These are phyloP conservation scores for Arrhamphus sclerolepis DNA, from an alignment of 2,797 vertebrate genomes.

Conservation along the genomic window DNA sequence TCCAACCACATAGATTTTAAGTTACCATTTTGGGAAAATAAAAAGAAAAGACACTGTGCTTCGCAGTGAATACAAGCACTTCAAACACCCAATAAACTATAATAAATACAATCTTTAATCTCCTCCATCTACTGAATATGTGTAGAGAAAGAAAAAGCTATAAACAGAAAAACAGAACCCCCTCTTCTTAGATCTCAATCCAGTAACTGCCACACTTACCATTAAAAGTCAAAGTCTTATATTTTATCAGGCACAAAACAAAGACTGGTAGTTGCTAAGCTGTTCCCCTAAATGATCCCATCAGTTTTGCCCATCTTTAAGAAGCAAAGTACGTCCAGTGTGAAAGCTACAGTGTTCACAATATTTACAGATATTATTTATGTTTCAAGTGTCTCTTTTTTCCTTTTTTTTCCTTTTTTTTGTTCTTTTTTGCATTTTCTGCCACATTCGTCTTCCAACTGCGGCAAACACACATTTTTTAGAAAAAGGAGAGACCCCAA, in stretches of 20 bases:
- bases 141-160: slow-evolving; percentile 37
- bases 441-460: slow-evolving; percentile 43
- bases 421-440: slow-evolving; percentile 54
- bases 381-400: slow-evolving; percentile 42
- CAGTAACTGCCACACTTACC: slow-evolving; percentile 39
- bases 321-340: slow-evolving; percentile 78
- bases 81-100: slow-evolving; percentile 46
- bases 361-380: slow-evolving; percentile 59
- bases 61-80: slow-evolving; percentile 40
- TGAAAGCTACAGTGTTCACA: slow-evolving; percentile 76
- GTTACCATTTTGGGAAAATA: slow-evolving; percentile 30
- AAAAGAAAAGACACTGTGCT: slow-evolving; percentile 29
- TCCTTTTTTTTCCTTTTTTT: slow-evolving; percentile 36
- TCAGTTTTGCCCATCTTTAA: slow-evolving; percentile 37
- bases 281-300: slow-evolving; percentile 41
- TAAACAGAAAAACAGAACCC: slow-evolving; percentile 34
- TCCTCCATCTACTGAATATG: slow-evolving; percentile 24
- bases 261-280: slow-evolving; percentile 29
- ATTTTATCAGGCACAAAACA: slow-evolving; percentile 59
- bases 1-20: slow-evolving; percentile 34
- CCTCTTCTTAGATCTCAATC: slow-evolving; percentile 28
- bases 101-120: slow-evolving; percentile 68
- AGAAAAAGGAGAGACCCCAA: slow-evolving; percentile 55
- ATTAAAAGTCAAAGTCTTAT: slow-evolving; percentile 11
- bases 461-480: slow-evolving; percentile 52